Evolutionary conservation across 2,797 vertebrate species (phyloP).

Genomic region (Acipenser oxyrinchus): DNA sequence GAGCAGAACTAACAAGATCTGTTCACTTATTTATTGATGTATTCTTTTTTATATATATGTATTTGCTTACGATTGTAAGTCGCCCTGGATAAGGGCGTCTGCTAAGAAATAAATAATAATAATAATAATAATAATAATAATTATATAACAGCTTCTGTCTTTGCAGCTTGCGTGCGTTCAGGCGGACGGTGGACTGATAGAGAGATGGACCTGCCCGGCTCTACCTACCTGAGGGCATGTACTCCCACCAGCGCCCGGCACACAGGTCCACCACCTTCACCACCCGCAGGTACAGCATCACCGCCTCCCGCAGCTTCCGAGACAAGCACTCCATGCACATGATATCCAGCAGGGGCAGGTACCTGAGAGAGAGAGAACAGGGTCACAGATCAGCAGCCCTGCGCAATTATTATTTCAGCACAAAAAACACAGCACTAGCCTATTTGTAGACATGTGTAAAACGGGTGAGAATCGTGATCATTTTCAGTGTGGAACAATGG

Average conservation of each 20-base stretch:
- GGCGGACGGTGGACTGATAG: too few relatives aligned
- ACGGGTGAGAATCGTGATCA: not conserved
- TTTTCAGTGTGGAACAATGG: not conserved
- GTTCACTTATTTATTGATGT: too few relatives aligned
- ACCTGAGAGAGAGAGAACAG: slow-evolving; percentile 54
- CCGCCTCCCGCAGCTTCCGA: slow-evolving; percentile 87
- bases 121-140: too few relatives aligned
- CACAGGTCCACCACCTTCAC: slow-evolving; percentile 95
- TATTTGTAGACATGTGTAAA: not conserved
- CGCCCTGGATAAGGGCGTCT: too few relatives aligned
- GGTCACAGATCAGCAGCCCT: slow-evolving; percentile 15
- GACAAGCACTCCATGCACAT: slow-evolving; percentile 98
- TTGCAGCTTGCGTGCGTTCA: too few relatives aligned
- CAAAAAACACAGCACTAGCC: not conserved
- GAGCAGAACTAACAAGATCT: too few relatives aligned
- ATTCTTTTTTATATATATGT: too few relatives aligned
- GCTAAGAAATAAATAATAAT: too few relatives aligned
- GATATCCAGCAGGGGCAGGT: slow-evolving; percentile 95
- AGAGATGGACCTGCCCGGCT: not conserved
- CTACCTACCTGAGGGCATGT: slow-evolving; percentile 90
- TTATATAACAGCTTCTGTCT: too few relatives aligned
- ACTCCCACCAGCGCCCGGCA: slow-evolving; percentile 96
- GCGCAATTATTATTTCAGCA: not conserved
- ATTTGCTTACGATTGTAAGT: too few relatives aligned
- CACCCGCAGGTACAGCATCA: slow-evolving; percentile 86